Evolutionary conservation across 2,113 vertebrate species (phyloP).

Genomic region (Microtus richardsoni): DNA sequence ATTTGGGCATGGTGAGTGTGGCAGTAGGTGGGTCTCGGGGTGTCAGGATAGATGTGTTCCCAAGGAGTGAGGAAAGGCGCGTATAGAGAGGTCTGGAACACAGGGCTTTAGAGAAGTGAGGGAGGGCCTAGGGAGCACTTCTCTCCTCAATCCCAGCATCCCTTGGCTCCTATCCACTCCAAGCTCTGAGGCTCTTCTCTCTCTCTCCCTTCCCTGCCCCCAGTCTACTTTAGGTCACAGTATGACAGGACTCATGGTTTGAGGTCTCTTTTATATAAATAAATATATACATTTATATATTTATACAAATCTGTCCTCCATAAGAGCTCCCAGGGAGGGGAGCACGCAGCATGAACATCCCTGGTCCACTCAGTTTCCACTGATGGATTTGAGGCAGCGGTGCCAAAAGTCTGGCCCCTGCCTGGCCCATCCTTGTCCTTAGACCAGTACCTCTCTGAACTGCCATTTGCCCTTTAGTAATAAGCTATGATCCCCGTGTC

Average conservation of each 20-base stretch:
- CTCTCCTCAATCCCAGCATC: no score
- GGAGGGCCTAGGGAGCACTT: accelerated
- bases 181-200: not conserved
- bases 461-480: not conserved
- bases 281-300: no score
- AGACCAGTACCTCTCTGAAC: not conserved
- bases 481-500: not conserved
- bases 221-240: not conserved
- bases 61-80: not conserved
- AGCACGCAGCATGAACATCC: not conserved
- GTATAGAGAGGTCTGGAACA: no score
- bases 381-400: not conserved
- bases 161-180: not conserved
- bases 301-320: no score
- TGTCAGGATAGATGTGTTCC: no score
- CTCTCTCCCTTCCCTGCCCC: not conserved
- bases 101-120: not conserved
- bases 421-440: not conserved
- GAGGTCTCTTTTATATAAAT: not conserved
- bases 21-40: not conserved
- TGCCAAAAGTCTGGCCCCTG: not conserved
- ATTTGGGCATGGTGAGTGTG: conserved; percentile 88
- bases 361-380: accelerated
- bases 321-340: not conserved
- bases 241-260: not conserved